Evolutionary conservation across 2,797 vertebrate species (phyloP), one percentile per base, ranked within the genome.

Genomic region (Vespertilio murinus): DNA sequence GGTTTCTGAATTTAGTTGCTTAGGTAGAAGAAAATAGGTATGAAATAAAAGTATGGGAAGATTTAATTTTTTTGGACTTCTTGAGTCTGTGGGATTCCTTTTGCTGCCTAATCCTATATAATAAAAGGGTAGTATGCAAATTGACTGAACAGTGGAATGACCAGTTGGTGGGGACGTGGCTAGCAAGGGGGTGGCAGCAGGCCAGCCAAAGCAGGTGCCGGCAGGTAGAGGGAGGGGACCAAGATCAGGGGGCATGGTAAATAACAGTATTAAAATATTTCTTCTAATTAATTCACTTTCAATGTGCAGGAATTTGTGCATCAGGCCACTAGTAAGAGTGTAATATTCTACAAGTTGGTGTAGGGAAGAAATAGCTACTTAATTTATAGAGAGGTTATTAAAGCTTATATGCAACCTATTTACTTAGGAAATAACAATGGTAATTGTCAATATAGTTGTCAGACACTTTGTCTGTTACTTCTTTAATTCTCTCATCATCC

Each of bases 401-500:
- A 88, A 81, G 20, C 42, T 91, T 80, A 23, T 90, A 30, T 75
- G 4, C 22, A 77, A 56, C 4, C 5, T 38, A 49, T 7, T 35
- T 56, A 78, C 13, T 78, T 23, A 54, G 70, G 86, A 82, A 93
- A 38, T 94, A 92, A 79, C 59, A 38, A 64, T 84, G 2, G 42
- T 91, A 83, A 78, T 84, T 83, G n/a, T 67, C 64, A 85, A 33
- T 49, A 80, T 56, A 89, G 38, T 90, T 93, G 17, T 28, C 14
- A 88, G 82, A 5, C 2, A 83, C 25, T 75, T 88, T 73, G 17
- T 5, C 11, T 71, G 8, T 33, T 91, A 88, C 12, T 77, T 12
- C 25, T 95, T 94, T 87, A 25, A 80, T 81, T 10, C 6, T 93
- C 33, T 78, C 11, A 65, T 91, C 22, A 73, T 84, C 93, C 16